A percentile compares a stretch with the other conserved stretches of the same genome.
Conservation (phyloP, 1,140 invertebrate genomes). For the Gyrodactylus salaris region DNA sequence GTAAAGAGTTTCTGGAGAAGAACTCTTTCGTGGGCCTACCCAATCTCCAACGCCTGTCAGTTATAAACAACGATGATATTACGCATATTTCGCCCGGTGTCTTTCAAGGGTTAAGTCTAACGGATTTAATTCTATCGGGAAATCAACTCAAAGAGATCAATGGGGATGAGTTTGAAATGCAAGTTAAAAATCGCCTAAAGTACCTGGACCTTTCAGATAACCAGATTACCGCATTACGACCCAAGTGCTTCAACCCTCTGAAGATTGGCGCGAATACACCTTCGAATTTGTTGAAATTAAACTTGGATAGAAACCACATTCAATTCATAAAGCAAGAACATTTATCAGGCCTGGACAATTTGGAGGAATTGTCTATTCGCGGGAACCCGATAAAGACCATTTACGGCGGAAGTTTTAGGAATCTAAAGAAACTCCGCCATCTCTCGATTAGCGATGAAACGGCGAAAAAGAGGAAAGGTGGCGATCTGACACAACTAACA, state of each 20-base stretch:
- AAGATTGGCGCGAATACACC: background rate
- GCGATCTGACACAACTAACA: background rate
- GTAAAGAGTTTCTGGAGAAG: background rate
- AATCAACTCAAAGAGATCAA: background rate
- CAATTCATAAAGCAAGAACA: background rate
- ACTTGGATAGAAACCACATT: background rate
- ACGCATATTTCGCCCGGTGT: background rate
- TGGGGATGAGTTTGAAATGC: background rate
- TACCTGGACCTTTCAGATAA: background rate
- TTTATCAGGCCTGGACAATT: background rate
- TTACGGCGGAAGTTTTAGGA: background rate
- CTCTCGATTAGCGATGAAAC: background rate
- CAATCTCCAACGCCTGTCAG: background rate
- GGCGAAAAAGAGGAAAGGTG: background rate
- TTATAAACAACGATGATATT: background rate
- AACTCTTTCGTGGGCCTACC: background rate
- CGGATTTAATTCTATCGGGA: background rate
- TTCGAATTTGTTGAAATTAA: background rate
- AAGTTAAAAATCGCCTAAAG: background rate
- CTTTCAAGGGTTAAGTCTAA: background rate
- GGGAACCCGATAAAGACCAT: background rate
- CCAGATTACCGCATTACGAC: background rate
- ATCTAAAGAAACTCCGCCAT: background rate
- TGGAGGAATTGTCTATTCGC: background rate
- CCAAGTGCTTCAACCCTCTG: background rate